Percentiles rank a stretch among this genome's conserved stretches.
Conservation (phyloP, 2,113 vertebrate genomes). For the Hiodon tergisus region DNA sequence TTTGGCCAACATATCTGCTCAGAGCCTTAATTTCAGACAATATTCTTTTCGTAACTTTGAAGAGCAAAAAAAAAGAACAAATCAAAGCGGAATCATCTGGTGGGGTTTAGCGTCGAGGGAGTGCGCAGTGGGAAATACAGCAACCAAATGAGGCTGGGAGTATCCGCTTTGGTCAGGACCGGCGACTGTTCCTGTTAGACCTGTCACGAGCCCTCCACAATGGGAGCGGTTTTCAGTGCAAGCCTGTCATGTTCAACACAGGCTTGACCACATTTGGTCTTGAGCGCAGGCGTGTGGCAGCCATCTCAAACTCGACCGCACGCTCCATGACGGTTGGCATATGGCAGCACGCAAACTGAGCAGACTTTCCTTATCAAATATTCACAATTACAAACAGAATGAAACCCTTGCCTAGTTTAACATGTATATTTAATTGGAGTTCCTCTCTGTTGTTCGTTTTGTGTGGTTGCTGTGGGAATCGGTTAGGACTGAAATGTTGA, state of each 20-base stretch:
- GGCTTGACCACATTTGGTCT: not conserved
- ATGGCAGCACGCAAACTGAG: constrained; percentile 50
- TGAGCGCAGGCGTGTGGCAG: constrained; percentile 17
- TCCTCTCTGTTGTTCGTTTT: constrained; percentile 13
- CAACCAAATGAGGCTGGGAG: too few species aligned
- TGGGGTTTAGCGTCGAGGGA: not conserved
- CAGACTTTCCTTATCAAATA: constrained; percentile 58
- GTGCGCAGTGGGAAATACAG: not conserved
- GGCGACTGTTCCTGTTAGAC: too few species aligned
- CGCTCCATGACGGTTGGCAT: constrained; percentile 53
- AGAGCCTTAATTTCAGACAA: constrained; percentile 28
- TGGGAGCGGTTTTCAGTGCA: not conserved
- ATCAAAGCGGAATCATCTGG: not conserved
- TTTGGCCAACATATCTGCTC: constrained; percentile 1
- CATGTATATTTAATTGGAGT: constrained; percentile 51
- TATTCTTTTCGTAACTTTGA: constrained; percentile 25
- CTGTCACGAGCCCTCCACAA: not conserved
- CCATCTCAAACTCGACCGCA: constrained; percentile 29
- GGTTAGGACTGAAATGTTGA: not conserved
- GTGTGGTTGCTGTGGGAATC: not conserved
- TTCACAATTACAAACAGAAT: constrained; percentile 59
- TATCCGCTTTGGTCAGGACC: too few species aligned
- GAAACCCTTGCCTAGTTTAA: constrained; percentile 48
- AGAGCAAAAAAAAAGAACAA: constrained; percentile 15
- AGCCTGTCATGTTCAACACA: not conserved